Evolutionary conservation across 2,888 invertebrate species (phyloP), one percentile per base, ranked within the genome.

Genomic region (Chrysotoxum bicinctum): DNA sequence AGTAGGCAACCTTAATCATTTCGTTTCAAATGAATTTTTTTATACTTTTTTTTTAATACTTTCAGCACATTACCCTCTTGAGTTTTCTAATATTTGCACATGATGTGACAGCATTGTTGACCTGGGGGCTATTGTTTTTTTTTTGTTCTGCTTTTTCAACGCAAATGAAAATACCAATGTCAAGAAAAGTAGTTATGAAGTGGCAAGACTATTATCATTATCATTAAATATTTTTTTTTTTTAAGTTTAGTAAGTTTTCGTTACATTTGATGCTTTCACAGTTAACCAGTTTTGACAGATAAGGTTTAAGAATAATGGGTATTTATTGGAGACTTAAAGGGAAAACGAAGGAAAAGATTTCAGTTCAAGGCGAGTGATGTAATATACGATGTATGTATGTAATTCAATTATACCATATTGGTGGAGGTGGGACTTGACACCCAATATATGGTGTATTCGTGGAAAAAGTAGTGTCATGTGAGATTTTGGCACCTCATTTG

Each of bases 1-100:
- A 64, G 58, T 8, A 58, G 8, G 19, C 30, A 45, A 45, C 62
- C 43, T 62, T 43, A 43, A 62, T 62, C 62, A 62, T 62, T 14
- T 62, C 43, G 43, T 45, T 45, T 16, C 12, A 30, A 19, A 5
- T n/a, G n/a, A n/a, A n/a, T n/a, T 60, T 40, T 64, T 32, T 19
- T 16, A 10, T 26, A 7, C 26, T 30, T 30, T 21, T 45, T 21
- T 37, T 58, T 9, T 58, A 58, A 64, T 50, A 66, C 58, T 80
- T 69, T 64, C 81, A 75, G 50, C 48, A 64, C 70, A 81, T 75
- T 75, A 74, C 62, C 68, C 74, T 69, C 72, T 54, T 30, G 81
- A 37, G 64, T 64, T 45, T 75, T 70, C 43, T 75, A 75, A 76
- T 81, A 70, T 81, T 81, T 75, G 70, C 56, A 56, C 81, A 40